Evolutionary conservation across 2,888 invertebrate genomes (phyloP).

Genomic region (Phengaris alcon): DNA sequence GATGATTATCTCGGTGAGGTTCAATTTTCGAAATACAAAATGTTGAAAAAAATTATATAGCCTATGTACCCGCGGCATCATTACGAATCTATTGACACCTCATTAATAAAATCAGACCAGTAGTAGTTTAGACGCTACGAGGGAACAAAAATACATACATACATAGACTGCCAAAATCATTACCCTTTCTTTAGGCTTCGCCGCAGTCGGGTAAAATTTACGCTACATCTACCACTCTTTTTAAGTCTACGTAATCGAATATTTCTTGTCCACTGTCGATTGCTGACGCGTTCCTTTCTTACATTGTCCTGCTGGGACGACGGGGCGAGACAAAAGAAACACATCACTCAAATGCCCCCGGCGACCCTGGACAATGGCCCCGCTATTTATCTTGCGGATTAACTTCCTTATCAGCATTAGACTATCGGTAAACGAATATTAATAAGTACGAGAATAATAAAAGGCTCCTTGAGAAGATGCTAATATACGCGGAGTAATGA

Average conservation of each 20-base stretch:
- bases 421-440: slow-evolving; percentile 33
- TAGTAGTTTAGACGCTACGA: too few species aligned
- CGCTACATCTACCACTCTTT: slow-evolving; percentile 22
- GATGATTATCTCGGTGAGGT: too few species aligned
- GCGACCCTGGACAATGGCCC: slow-evolving; percentile 58
- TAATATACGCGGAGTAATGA: neutral
- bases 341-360: slow-evolving; percentile 69
- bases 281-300: slow-evolving; percentile 66
- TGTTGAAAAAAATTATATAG: too few species aligned
- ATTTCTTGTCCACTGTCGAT: slow-evolving; percentile 53
- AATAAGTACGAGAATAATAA: slow-evolving; percentile 13
- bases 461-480: neutral
- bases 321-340: slow-evolving; percentile 73
- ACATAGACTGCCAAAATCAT: too few species aligned
- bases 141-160: too few species aligned
- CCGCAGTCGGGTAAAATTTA: neutral
- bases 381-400: slow-evolving; percentile 75
- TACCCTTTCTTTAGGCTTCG: too few species aligned
- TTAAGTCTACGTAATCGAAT: slow-evolving; percentile 38
- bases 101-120: too few species aligned
- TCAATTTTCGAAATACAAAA: too few species aligned
- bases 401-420: slow-evolving; percentile 69
- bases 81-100: too few species aligned
- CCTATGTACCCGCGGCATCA: too few species aligned
- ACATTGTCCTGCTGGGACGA: slow-evolving; percentile 60